Conservation (phyloP, 2,113 vertebrate genomes). For the Xiphophorus couchianus region DNA sequence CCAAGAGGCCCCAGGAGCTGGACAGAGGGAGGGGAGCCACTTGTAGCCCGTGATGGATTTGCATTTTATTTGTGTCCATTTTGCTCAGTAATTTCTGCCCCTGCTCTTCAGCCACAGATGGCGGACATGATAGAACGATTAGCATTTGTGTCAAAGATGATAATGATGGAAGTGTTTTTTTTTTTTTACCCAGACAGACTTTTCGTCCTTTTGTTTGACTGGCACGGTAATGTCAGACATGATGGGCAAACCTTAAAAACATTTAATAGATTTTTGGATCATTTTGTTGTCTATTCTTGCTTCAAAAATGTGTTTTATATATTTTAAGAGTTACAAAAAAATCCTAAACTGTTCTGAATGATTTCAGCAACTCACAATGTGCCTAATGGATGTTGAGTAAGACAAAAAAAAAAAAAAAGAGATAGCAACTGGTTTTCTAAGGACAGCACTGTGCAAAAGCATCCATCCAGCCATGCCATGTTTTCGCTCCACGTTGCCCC, state of each 20-base stretch:
- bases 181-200: slow-evolving; percentile 39
- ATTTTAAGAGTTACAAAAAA: background rate
- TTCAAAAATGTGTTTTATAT: background rate
- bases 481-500: no score
- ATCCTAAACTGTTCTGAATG: background rate
- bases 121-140: slow-evolving; percentile 71
- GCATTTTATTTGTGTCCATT: slow-evolving; percentile 79
- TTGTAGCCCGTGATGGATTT: slow-evolving; percentile 71
- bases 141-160: slow-evolving; percentile 70
- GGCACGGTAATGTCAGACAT: slow-evolving; percentile 25
- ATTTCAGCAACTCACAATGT: background rate
- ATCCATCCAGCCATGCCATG: no score
- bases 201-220: slow-evolving; percentile 37
- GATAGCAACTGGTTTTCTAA: no score
- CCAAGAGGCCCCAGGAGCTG: slow-evolving; percentile 71
- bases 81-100: slow-evolving; percentile 72
- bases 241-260: background rate
- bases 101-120: slow-evolving; percentile 75
- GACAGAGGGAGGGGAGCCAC: slow-evolving; percentile 64
- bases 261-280: background rate
- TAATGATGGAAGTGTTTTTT: slow-evolving; percentile 63
- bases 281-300: background rate
- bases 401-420: no score
- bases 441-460: no score
- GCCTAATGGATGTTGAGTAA: no score